phyloP scores from a whole-genome alignment of 2,113 vertebrate genomes.

The Ptyas mucosa region DNA sequence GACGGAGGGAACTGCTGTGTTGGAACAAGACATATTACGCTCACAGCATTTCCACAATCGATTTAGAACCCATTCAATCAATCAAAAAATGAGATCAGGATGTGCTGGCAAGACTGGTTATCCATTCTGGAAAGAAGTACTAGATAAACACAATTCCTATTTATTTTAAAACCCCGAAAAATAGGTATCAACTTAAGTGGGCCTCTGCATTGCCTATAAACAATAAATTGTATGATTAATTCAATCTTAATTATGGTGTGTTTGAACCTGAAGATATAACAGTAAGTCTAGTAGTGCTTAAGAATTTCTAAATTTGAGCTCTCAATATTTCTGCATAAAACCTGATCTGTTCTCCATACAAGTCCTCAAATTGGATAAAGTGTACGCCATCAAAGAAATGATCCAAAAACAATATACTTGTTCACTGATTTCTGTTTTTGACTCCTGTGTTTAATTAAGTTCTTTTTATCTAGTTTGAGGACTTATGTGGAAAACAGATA shows the following conservation, averaged over 20 bases:
- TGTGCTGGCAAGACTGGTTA: neutral
- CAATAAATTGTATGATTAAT: neutral
- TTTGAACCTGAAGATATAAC: neutral
- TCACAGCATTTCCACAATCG: neutral
- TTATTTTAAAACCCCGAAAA: neutral
- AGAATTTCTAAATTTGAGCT: neutral
- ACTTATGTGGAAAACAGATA: neutral
- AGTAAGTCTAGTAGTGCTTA: neutral
- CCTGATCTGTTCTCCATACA: neutral
- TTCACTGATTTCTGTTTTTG: neutral
- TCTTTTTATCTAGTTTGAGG: neutral
- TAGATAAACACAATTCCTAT: neutral
- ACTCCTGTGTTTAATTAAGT: neutral
- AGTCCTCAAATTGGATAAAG: neutral
- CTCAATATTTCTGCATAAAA: neutral
- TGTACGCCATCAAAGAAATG: neutral
- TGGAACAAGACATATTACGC: neutral
- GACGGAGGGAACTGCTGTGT: neutral
- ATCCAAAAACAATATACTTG: neutral
- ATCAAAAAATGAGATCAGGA: neutral
- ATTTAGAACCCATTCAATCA: neutral
- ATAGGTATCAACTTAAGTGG: neutral
- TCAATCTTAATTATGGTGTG: neutral
- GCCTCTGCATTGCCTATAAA: neutral
- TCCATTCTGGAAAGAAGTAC: neutral